These are phyloP conservation scores for Oscheius sp. DNA, from an alignment of 2,888 invertebrate species.

Conservation along the genomic window DNA sequence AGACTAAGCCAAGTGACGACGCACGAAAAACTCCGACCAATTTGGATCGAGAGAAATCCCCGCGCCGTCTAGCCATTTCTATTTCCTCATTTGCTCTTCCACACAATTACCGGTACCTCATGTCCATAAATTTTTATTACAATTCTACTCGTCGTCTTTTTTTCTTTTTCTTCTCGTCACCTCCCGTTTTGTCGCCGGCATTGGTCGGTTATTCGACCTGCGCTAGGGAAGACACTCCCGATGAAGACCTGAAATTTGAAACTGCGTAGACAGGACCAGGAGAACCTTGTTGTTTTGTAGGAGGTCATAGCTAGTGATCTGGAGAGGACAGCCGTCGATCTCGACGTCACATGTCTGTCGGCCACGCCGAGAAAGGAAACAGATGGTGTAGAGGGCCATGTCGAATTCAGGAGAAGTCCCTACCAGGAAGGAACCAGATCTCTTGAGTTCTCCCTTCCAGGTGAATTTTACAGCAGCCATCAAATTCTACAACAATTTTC, in stretches of 20 bases:
- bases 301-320: conserved; percentile 69
- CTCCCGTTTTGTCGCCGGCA: conserved; percentile 44
- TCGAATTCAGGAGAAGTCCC: conserved; percentile 86
- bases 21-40: conserved; percentile 19
- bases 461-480: conserved; percentile 66
- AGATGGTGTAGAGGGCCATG: conserved; percentile 88
- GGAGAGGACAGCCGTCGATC: conserved; percentile 68
- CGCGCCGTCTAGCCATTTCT: neutral
- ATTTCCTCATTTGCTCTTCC: neutral
- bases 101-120: conserved; percentile 9
- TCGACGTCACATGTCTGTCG: conserved; percentile 75
- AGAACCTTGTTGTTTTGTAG: conserved; percentile 61
- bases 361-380: conserved; percentile 84
- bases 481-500: conserved; percentile 54
- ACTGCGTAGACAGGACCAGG: neutral
- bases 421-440: conserved; percentile 65
- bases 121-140: conserved; percentile 17
- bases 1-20: conserved; percentile 24
- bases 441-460: conserved; percentile 61
- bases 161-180: conserved; percentile 15
- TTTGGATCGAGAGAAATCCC: conserved; percentile 28
- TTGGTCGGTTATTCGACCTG: conserved; percentile 66
- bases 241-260: conserved; percentile 58
- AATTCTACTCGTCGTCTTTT: conserved; percentile 2
- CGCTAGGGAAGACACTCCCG: conserved; percentile 67